Evolutionary conservation across 2,888 invertebrate species (phyloP).

Genomic region (Ferdinandea cuprea): DNA sequence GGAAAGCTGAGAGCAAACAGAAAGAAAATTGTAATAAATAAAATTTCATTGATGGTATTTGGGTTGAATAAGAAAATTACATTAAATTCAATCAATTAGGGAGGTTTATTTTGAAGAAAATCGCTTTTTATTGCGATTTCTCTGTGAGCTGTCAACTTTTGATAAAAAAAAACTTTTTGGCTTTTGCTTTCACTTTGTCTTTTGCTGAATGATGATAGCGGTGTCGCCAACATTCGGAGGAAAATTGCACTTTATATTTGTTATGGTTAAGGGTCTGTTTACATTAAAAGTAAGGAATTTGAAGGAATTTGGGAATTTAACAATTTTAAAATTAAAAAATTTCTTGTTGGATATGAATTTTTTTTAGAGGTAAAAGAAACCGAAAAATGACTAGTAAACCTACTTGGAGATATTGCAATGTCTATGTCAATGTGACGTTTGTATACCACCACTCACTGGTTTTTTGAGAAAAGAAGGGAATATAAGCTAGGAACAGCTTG

Average conservation of each 20-base stretch:
- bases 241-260: not conserved
- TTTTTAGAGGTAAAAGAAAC: too few species aligned
- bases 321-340: too few species aligned
- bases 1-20: not conserved
- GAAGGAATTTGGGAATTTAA: not conserved
- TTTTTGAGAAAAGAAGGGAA: too few species aligned
- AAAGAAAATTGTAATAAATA: not conserved
- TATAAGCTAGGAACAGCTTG: too few species aligned
- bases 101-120: not conserved
- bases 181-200: constrained; percentile 15
- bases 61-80: not conserved
- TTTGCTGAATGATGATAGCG: constrained; percentile 10
- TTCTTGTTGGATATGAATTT: too few species aligned
- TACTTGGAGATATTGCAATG: too few species aligned
- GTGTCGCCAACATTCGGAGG: not conserved
- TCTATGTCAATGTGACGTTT: too few species aligned
- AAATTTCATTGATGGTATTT: not conserved
- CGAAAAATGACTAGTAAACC: too few species aligned
- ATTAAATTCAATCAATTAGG: not conserved
- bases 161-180: constrained; percentile 23
- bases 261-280: not conserved
- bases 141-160: constrained; percentile 49
- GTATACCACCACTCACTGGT: too few species aligned
- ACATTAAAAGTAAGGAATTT: too few species aligned
- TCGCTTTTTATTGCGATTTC: constrained; percentile 8